Evolutionary conservation across 1,140 invertebrate genomes (phyloP), one percentile per base, ranked within the genome.

Genomic region (Calephelis virginiensis): DNA sequence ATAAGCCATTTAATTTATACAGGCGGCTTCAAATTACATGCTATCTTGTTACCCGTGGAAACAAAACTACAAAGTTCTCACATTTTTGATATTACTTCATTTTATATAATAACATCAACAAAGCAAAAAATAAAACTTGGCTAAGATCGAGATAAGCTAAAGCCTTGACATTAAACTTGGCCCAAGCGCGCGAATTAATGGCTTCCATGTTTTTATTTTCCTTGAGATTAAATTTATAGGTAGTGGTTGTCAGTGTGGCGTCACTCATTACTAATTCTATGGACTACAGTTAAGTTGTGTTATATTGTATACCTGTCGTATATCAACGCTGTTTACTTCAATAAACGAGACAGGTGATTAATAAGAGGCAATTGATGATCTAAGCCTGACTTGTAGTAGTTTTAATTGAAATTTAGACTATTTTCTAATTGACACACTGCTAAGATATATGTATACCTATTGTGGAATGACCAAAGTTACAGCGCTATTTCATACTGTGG

Each of bases 161-260:
- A 89, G 85, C 88, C 88, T 90, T 90, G 88, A 90, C 88, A 90
- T 90, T 90, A 89, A 90, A 89, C 88, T 90, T 89, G 86, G 84
- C 86, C 85, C 81, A 82, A 77, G 78, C 84, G 86, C 85, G 88
- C 88, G 86, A 89, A 89, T 89, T 89, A 91, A 91, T 91, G 86
- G 85, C 85, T 89, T 89, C 88, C 85, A 87, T 86, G 88, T 89
- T 90, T 90, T 89, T 87, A 90, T 89, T 90, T 89, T 90, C 86
- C 86, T 90, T 89, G 86, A 90, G 86, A 91, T 89, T 86, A 89
- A 89, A 91, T 91, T 91, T 89, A 91, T 90, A 81, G 86, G 76
- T 85, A 81, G 72, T 77, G 83, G 74, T 86, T 82, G 79, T 76
- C 73, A 75, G 76, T 79, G 74, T 73, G 75, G 82, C 81, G 82